Evolutionary conservation across 2,797 vertebrate species (phyloP).

Genomic region (Anguilla megastoma): DNA sequence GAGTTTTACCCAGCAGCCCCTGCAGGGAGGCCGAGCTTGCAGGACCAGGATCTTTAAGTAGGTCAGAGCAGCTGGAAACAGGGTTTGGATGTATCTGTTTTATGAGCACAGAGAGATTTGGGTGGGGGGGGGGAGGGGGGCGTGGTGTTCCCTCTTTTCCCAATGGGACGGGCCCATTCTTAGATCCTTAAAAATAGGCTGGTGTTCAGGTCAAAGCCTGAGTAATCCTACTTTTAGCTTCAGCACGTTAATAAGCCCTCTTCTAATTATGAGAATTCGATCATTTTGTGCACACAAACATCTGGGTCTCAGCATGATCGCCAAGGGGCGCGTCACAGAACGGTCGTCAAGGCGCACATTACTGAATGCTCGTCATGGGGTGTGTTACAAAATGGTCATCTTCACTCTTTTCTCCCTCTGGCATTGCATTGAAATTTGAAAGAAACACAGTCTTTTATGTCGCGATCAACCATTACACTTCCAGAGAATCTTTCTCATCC

Average conservation of each 20-base stretch:
- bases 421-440: not conserved
- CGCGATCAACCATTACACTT: not conserved
- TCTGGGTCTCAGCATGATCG: not conserved
- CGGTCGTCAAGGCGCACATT: not conserved
- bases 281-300: not conserved
- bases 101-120: not conserved
- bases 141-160: not conserved
- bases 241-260: not conserved
- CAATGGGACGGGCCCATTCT: not conserved
- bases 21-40: not conserved
- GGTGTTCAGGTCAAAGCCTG: not conserved
- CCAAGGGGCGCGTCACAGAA: not conserved
- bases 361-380: not conserved
- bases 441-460: not conserved
- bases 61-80: conserved; percentile 4
- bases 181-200: not conserved
- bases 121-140: not conserved
- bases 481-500: not conserved
- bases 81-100: not conserved
- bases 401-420: not conserved
- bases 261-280: not conserved
- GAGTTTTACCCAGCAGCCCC: conserved; percentile 4
- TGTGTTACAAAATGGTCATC: not conserved
- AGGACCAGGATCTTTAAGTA: conserved; percentile 9
- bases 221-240: not conserved